Base-by-base conservation (phyloP, 2,888 invertebrate genomes). In the Heliconius cydno region DNA sequence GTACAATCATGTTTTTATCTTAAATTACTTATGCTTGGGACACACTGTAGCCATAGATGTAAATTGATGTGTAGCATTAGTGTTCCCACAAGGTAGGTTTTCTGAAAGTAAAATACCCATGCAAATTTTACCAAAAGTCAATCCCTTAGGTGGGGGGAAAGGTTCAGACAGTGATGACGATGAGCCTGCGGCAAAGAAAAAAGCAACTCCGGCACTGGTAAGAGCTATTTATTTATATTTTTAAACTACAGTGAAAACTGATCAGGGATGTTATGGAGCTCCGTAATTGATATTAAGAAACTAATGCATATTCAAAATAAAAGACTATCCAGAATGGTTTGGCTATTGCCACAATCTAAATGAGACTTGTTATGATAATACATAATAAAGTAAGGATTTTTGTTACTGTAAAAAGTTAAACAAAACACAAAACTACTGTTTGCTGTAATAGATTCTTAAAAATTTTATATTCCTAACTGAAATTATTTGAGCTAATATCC, bases 101-200 rank as follows among this genome's bases (percentile, higher is more conserved):
- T 66, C 79, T 79, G 46, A 78, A 80, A 80, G 78, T 81, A 68
- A 65, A 67, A 78, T 74, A 81, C 63, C 78, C 80, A 78, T 82
- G 78, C 82, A 81, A 80, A 81, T 84, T 85, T 84, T 85, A 85
- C 85, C 77, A 30, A 80, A 80, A 77, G 80, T 83, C 82, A 85
- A 85, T 85, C 84, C 83, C 85, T 76, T 95, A 90, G 96, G 96
- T 87, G 96, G 96, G 81, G 96, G 97, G 75, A 97, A 97, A 81
- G 97, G 96, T 81, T 97, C 97, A 0, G 97, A 98, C 87, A 98
- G 98, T 86, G 98, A 98, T 67, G 97, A 98, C 86, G 98, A 98
- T 89, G 98, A 98, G 87, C 98, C 98, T 0, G 96, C 96, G 9
- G 96, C 96, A 66, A 98, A 98, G 92, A 97, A 97, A 89, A 92